Base-by-base conservation (phyloP, 2,888 invertebrate genomes). In the Geophilus truncorum region DNA sequence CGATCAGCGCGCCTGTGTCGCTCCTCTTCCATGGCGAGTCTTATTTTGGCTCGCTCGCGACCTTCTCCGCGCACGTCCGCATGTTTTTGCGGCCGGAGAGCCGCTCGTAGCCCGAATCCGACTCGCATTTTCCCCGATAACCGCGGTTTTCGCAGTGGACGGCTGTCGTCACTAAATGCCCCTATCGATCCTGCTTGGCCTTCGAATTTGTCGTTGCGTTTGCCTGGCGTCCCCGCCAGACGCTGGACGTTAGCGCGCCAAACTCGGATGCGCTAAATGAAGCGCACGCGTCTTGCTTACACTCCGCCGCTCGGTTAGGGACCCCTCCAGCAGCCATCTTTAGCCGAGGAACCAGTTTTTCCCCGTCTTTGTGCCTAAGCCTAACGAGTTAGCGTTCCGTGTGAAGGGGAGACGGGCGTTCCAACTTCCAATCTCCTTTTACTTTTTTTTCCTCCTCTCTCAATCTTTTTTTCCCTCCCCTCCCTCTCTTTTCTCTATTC, bases 151-250 rank as follows among this genome's bases (percentile, higher is more conserved):
- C 10, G n/a, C 28, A 70, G 70, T 70, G 28, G 70, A 12, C 70
- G 70, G 70, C 25, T 28, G n/a, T 70, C 70, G 70, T 70, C 70
- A 70, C 70, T 70, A 70, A 70, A 70, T 28, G 70, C 70, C 70
- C 70, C 70, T 70, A 70, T 70, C 70, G 70, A 70, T 70, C 70
- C 70, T 70, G 25, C 28, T 70, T 70, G 70, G 70, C 70, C 70
- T 70, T 70, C 70, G 70, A 70, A 23, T 70, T 28, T 70, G 70
- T 70, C 70, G 70, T 70, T 70, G 70, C 25, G 70, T 70, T 70
- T n/a, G 70, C 70, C 70, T 70, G 70, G 70, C 70, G 70, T 70
- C 70, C 70, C 70, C 70, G 70, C 70, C 70, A 70, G 70, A 70
- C 70, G 70, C 70, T 70, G 70, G 70, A 70, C 70, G 70, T 25